Conservation (phyloP, 2,888 invertebrate species). For the Chrysodeixis includens region DNA sequence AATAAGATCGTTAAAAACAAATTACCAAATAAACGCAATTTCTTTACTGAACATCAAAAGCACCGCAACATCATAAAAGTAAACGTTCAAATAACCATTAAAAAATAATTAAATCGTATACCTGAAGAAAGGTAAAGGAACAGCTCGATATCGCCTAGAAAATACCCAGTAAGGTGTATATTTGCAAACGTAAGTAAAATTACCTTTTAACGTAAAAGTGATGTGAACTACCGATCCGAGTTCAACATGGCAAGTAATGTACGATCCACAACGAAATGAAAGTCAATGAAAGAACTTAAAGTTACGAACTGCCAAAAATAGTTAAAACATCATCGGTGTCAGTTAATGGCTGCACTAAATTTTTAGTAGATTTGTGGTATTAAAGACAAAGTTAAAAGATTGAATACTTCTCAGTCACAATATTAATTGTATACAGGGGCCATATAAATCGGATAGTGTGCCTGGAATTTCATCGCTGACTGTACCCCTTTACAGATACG, state of each 20-base stretch:
- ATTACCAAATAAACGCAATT: neutral
- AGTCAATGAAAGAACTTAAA: no score
- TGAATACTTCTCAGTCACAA: no score
- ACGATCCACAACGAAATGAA: no score
- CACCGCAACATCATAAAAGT: neutral
- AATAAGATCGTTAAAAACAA: neutral
- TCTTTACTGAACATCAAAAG: neutral
- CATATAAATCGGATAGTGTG: no score
- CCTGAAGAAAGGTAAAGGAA: slow-evolving; percentile 6
- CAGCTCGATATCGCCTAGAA: slow-evolving; percentile 21
- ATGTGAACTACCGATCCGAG: slow-evolving; percentile 38
- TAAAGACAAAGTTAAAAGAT: no score
- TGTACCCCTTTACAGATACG: slow-evolving; percentile 16
- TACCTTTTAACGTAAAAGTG: slow-evolving; percentile 41
- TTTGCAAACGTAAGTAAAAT: slow-evolving; percentile 38
- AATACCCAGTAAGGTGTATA: slow-evolving; percentile 21
- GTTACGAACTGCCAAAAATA: no score
- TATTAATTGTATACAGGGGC: no score
- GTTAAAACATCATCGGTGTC: no score
- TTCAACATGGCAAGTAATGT: slow-evolving; percentile 33
- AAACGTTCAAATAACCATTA: slow-evolving; percentile 9
- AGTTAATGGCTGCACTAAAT: no score
- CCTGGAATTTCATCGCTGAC: no score
- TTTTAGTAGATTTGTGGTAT: no score
- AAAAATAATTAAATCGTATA: slow-evolving; percentile 11